Evolutionary conservation across 2,888 invertebrate species (phyloP).

Genomic region (Mycalesis mineus): DNA sequence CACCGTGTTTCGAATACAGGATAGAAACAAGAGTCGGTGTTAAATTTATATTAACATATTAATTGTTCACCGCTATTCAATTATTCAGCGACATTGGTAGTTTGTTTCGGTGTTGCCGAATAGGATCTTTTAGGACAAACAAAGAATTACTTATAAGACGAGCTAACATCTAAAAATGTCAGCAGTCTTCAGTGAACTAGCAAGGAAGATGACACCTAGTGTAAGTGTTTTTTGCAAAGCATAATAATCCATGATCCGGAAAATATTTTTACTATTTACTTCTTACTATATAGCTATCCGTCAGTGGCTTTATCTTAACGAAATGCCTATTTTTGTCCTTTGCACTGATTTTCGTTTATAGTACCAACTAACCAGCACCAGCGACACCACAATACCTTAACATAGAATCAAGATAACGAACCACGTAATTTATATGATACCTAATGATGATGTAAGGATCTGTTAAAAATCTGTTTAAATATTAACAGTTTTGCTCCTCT

Average conservation of each 20-base stretch:
- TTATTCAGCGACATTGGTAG: slow-evolving; percentile 70
- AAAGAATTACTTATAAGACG: slow-evolving; percentile 67
- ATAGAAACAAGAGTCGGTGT: slow-evolving; percentile 49
- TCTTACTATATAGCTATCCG: too few relatives aligned
- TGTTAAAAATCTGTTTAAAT: too few relatives aligned
- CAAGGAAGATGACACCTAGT: slow-evolving; percentile 66
- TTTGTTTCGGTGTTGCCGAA: slow-evolving; percentile 75
- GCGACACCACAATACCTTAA: too few relatives aligned
- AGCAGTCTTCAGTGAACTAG: slow-evolving; percentile 64
- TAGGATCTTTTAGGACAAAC: slow-evolving; percentile 66
- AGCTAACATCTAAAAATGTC: slow-evolving; percentile 59
- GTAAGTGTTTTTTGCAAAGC: slow-evolving; percentile 47
- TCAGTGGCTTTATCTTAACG: too few relatives aligned
- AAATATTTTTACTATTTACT: too few relatives aligned
- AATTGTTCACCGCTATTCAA: slow-evolving; percentile 69
- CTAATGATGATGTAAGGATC: too few relatives aligned
- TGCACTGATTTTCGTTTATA: too few relatives aligned
- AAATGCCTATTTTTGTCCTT: too few relatives aligned
- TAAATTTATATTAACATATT: slow-evolving; percentile 71
- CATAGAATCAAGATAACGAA: too few relatives aligned
- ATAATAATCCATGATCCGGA: slow-evolving; percentile 9
- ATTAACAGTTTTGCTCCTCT: too few relatives aligned
- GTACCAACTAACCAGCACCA: too few relatives aligned
- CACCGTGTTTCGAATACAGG: slow-evolving; percentile 62
- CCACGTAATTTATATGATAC: too few relatives aligned